phyloP scores from a whole-genome alignment of 2,113 vertebrate genomes.

The Cavia aperea region DNA sequence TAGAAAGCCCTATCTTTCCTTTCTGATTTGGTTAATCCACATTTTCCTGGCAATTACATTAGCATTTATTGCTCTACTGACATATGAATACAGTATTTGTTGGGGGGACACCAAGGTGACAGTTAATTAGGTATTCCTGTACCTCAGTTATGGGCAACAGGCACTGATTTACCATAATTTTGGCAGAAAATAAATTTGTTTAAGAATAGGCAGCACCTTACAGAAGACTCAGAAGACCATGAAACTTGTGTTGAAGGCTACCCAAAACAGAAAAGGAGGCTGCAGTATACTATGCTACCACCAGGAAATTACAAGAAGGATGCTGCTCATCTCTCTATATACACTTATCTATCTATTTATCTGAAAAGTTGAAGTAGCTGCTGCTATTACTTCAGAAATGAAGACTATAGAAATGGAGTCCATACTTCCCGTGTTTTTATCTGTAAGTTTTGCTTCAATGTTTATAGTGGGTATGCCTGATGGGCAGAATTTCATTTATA shows the following conservation, averaged over 20 bases:
- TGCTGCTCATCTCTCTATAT: background rate
- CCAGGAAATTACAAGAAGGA: background rate
- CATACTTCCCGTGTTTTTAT: background rate
- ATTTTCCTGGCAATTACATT: constrained; percentile 25
- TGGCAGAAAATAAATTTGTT: constrained; percentile 28
- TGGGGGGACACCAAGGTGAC: background rate
- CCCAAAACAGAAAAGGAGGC: background rate
- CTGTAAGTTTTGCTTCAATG: constrained; percentile 13
- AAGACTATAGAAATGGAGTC: background rate
- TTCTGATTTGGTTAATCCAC: background rate
- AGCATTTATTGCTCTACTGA: background rate
- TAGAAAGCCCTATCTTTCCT: background rate
- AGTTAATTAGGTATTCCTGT: background rate
- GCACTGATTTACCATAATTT: background rate
- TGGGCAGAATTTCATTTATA: background rate
- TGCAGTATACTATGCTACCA: background rate
- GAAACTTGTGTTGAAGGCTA: background rate
- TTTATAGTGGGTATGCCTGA: background rate
- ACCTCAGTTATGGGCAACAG: background rate
- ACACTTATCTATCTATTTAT: background rate
- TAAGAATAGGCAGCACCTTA: background rate
- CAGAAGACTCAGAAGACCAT: background rate
- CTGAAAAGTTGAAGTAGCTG: background rate
- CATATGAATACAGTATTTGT: background rate
- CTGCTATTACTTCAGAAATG: background rate